Base-by-base conservation (phyloP, 2,113 vertebrate genomes). In the Oryzias javanicus region DNA sequence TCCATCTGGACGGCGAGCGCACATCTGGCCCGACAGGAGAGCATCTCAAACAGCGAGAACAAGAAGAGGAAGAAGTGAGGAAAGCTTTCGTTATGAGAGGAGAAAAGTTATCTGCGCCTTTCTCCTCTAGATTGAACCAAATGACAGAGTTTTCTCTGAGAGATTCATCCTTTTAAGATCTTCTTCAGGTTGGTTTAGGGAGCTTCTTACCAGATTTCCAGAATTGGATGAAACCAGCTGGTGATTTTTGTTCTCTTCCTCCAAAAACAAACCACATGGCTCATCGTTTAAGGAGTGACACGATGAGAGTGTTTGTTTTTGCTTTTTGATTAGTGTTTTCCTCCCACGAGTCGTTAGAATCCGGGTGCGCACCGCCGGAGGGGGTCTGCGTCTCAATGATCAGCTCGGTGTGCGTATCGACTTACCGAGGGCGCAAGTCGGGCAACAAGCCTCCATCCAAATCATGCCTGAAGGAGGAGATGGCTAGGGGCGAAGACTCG, bases 391-490 rank as follows among this genome's bases (percentile, higher is more conserved):
- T 86, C 81, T 74, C 89, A 75, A 92, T 99, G 97, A 98, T 99
- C 84, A 99, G 97, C 95, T 98, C 97, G 45, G 97, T 98, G 95
- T 99, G 97, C 88, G 97, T 99, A 77, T 99, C 97, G 89, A 95
- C 97, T 85, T 98, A 98, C 91, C 96, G 97, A 64, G 97, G 97
- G 89, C 97, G 97, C 87, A 99, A 98, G 92, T 95, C 97, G 55
- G 94, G 94, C 89, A 98, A 98, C 91, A 98, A 99, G 93, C 94
- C 97, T 87, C 92, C 96, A 72, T 98, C 97, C 61, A 99, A 98
- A 95, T 92, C 95, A 97, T 99, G 96, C 92, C 92, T 97, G 90
- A 97, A 96, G 92, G 96, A 98, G 90, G 96, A 97, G 80, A 95
- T 97, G 95, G 87, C 86, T 90, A 94, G 94, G 80, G 95, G 94